These are phyloP conservation scores for Sminthurinus aureus DNA, from an alignment of 2,888 invertebrate genomes.

Conservation along the genomic window DNA sequence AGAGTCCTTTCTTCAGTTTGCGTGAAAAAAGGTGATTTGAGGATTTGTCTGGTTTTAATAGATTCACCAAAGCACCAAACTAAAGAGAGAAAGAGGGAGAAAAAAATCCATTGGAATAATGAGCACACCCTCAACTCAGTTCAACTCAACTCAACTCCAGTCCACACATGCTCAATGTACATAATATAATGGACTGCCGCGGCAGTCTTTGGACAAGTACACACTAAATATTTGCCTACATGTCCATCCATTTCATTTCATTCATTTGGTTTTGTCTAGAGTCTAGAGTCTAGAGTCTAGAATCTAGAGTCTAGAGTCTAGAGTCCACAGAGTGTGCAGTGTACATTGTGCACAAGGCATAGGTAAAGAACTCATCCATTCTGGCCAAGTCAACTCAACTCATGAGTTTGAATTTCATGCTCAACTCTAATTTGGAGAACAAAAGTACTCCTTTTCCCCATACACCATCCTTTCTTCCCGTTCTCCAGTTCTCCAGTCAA, in stretches of 20 bases:
- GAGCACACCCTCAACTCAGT: conserved; percentile 30
- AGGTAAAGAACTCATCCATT: neutral
- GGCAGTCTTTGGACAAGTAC: conserved; percentile 27
- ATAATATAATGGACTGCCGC: no score
- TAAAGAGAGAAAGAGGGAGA: neutral
- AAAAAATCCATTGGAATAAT: conserved; percentile 47
- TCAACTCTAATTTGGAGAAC: conserved; percentile 36
- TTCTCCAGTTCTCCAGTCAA: neutral
- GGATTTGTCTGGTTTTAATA: conserved; percentile 45
- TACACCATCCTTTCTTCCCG: neutral
- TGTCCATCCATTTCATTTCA: neutral
- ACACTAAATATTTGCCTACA: conserved; percentile 27
- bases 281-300: no score
- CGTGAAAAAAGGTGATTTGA: conserved; percentile 47
- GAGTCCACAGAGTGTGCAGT: no score
- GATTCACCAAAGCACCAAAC: conserved; percentile 20
- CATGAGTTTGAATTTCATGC: conserved; percentile 33
- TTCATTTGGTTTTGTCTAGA: no score
- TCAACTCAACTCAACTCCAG: no score
- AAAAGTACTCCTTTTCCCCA: conserved; percentile 18
- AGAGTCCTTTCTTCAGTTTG: conserved; percentile 39
- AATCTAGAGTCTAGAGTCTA: no score
- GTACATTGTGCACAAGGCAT: no score
- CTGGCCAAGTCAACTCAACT: no score
- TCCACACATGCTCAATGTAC: neutral